phyloP scores from a whole-genome alignment of 1,140 invertebrate species.

The Drosophila leontia region DNA sequence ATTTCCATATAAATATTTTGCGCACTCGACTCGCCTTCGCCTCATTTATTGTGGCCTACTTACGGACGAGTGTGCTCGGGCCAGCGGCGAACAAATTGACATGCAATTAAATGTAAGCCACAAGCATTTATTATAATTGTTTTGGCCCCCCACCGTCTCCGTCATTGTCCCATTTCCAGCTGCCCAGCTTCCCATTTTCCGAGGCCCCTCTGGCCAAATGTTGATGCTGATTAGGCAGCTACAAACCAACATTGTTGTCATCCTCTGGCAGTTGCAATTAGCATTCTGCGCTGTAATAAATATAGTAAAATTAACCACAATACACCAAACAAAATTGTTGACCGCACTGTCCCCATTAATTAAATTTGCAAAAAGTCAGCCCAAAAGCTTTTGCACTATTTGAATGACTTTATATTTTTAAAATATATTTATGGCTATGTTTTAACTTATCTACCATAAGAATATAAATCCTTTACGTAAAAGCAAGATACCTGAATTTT shows the following conservation, averaged over 20 bases:
- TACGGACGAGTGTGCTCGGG: constrained; percentile 42
- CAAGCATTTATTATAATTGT: constrained; percentile 75
- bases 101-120: constrained; percentile 73
- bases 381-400: not conserved
- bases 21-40: constrained; percentile 33
- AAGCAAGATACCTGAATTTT: not conserved
- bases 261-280: constrained; percentile 65
- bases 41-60: constrained; percentile 65
- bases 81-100: constrained; percentile 67
- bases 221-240: constrained; percentile 70
- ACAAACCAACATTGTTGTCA: constrained; percentile 51
- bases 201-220: constrained; percentile 35
- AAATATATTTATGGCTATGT: not conserved
- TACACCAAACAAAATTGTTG: constrained; percentile 56
- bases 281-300: constrained; percentile 75
- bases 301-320: constrained; percentile 79
- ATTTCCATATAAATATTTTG: constrained; percentile 71
- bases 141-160: not conserved
- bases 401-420: constrained; percentile 1
- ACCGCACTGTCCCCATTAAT: constrained; percentile 26
- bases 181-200: not conserved
- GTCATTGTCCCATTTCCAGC: too few relatives aligned
- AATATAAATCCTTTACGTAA: not conserved
- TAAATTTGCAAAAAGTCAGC: constrained; percentile 11
- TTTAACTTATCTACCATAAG: not conserved